A percentile compares a stretch with the other conserved stretches of the same genome.
Evolutionary conservation across 2,888 invertebrate genomes (phyloP).

Genomic region (Cremastinae sp.): DNA sequence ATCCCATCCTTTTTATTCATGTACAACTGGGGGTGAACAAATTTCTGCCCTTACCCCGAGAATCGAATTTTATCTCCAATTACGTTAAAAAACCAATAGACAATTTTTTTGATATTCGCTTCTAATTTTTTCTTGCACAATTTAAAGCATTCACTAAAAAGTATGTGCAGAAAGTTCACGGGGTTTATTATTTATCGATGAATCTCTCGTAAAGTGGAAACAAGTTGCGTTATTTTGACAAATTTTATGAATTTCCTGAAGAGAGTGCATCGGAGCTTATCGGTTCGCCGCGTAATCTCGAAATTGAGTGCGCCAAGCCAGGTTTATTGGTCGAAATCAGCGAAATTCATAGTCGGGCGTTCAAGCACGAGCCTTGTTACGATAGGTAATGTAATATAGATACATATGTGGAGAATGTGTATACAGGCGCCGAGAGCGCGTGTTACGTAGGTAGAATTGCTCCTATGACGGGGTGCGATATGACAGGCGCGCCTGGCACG

Average conservation of each 20-base stretch:
- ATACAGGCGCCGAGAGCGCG: constrained; percentile 39
- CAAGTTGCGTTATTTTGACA: neutral
- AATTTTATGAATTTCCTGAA: constrained; percentile 1
- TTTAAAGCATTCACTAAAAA: no score
- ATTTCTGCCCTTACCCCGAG: constrained; percentile 15
- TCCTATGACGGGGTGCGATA: constrained; percentile 71
- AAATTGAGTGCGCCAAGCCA: constrained; percentile 41
- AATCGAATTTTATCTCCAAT: neutral
- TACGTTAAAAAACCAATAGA: no score
- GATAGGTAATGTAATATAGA: constrained; percentile 45
- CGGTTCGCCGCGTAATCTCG: constrained; percentile 56
- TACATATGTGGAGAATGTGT: neutral
- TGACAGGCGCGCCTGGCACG: constrained; percentile 79
- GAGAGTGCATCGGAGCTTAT: constrained; percentile 21
- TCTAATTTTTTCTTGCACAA: no score
- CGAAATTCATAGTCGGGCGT: constrained; percentile 9
- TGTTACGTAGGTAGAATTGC: constrained; percentile 75
- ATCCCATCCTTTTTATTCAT: constrained; percentile 12
- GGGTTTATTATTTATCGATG: no score
- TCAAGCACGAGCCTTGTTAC: constrained; percentile 32
- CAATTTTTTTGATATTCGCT: no score
- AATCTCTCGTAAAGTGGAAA: neutral
- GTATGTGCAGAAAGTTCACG: no score
- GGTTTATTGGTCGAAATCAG: constrained; percentile 55
- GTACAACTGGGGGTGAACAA: constrained; percentile 24